Conservation (phyloP, 35 echinoderm and acorn worm species). For the Chiridota heheva region DNA sequence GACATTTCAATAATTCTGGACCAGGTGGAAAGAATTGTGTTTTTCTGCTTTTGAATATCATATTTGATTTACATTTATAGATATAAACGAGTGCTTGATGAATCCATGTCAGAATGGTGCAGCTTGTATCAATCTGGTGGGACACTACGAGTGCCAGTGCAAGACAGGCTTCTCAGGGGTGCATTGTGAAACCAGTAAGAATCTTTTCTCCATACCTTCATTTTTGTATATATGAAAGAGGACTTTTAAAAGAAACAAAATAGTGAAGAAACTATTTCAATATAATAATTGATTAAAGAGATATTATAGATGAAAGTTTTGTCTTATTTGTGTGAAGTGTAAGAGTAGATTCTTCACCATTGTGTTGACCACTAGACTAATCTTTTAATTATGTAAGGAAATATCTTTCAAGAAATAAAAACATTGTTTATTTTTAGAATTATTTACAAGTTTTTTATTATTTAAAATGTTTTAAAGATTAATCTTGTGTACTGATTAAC, state of each 20-base stretch:
- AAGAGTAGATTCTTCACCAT: neutral
- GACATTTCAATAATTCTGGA: no score
- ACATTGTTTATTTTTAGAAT: no score
- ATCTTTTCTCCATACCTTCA: neutral
- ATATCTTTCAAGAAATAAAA: no score
- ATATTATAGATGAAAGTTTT: neutral
- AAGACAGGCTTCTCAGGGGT: slow-evolving; percentile 45
- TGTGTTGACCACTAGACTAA: slow-evolving; percentile 17
- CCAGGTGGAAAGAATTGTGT: no score
- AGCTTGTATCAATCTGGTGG: slow-evolving; percentile 54
- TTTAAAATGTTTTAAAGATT: no score
- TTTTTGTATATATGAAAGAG: neutral
- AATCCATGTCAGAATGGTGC: slow-evolving; percentile 87
- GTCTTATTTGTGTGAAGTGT: neutral
- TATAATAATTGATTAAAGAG: neutral
- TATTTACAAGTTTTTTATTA: no score
- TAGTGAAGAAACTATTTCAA: neutral
- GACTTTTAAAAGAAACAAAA: neutral
- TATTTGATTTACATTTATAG: slow-evolving; percentile 9
- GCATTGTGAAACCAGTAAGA: slow-evolving; percentile 56
- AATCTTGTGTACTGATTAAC: no score
- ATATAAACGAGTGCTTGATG: slow-evolving; percentile 67
- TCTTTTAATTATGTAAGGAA: no score
- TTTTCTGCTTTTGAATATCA: neutral
- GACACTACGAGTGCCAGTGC: slow-evolving; percentile 44